Base-by-base conservation (phyloP, 2,113 vertebrate species). In the Macrotus californicus region DNA sequence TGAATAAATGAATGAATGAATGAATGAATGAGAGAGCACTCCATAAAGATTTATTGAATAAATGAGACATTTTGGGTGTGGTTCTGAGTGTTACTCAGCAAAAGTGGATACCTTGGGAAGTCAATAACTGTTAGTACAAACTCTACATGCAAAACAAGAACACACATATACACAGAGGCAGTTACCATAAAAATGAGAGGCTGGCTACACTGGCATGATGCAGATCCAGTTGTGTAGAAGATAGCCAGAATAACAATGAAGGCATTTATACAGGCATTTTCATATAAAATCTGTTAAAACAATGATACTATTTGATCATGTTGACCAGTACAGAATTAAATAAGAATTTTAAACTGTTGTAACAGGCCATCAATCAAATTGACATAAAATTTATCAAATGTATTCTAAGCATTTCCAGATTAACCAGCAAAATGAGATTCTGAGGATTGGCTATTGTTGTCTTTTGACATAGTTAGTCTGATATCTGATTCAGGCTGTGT, bases 401-500 rank as follows among this genome's bases (percentile, higher is more conserved):
- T 90, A 95, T 85, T 88, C 39, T 90, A 87, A 81, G 22, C 13
- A 92, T 41, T 66, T 29, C 59, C 70, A 93, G 41, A 95, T 94
- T 94, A 95, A 41, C 21, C 70, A 90, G 64, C 15, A 94, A 93
- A 93, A 54, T 94, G 89, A 87, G 36, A 48, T 94, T 97, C 90
- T 70, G 75, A 59, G 36, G 13, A 39, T 67, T 82, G 13, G 41
- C 81, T 76, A 12, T 64, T 89, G 18, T 84, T 87, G 13, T 64
- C 46, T 87, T 94, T 92, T 61, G n/a, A 94, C 26, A 76, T 67
- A 95, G 89, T 50, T 93, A 87, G 31, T 52, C 14, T 48, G 48
- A 54, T 86, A 81, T 52, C 54, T 84, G 59, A 56, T 56, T 52
- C 11, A 22, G 41, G n/a, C 26, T 80, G 0, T 72, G 18, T 77